phyloP scores from a whole-genome alignment of 1,140 invertebrate genomes.

The Brachystomella parvula region DNA sequence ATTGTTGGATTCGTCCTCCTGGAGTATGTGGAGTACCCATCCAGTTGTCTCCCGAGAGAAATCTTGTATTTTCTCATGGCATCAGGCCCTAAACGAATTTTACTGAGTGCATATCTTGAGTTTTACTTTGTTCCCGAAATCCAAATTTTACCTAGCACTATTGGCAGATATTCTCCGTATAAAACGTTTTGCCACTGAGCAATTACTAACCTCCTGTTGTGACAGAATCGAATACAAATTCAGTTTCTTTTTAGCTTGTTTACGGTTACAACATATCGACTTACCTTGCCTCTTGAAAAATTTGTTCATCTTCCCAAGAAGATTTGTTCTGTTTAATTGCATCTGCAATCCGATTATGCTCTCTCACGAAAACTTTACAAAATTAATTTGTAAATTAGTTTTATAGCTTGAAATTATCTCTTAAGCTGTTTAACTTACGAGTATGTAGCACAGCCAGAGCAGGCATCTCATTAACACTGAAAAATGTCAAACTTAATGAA shows the following conservation, averaged over 20 bases:
- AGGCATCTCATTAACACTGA: constrained; percentile 35
- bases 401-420: not conserved
- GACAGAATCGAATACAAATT: constrained; percentile 35
- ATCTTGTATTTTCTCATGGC: constrained; percentile 83
- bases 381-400: constrained; percentile 3
- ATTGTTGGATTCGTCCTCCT: constrained; percentile 72
- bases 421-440: constrained; percentile 6
- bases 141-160: constrained; percentile 57
- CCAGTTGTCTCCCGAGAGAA: constrained; percentile 66
- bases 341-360: constrained; percentile 36
- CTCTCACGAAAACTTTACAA: constrained; percentile 26
- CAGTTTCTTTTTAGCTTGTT: not conserved
- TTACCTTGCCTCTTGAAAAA: constrained; percentile 27
- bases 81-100: constrained; percentile 54
- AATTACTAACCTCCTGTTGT: constrained; percentile 71
- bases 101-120: not conserved
- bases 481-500: not conserved
- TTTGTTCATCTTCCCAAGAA: constrained; percentile 22
- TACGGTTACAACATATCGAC: too few species aligned
- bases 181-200: constrained; percentile 88
- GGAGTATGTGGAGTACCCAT: constrained; percentile 53
- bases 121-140: not conserved
- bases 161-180: constrained; percentile 88
- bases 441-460: constrained; percentile 32
- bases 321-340: constrained; percentile 15